A percentile compares a stretch with the other conserved stretches of the same genome.
phyloP scores from a whole-genome alignment of 2,888 invertebrate genomes.

The Plagodis pulveraria region DNA sequence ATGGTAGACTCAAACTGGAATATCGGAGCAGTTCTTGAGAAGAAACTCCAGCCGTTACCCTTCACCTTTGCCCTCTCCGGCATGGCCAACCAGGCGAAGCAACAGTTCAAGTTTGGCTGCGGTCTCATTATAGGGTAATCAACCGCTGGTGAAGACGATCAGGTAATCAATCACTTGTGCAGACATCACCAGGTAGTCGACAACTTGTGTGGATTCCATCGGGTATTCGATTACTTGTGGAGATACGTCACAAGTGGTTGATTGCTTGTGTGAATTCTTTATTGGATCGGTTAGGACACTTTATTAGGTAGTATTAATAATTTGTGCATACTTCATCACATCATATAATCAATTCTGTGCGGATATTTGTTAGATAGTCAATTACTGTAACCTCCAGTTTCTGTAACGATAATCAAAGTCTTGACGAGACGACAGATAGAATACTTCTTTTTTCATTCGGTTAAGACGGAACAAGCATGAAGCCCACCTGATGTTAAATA shows the following conservation, averaged over 20 bases:
- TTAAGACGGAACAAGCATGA: too few relatives aligned
- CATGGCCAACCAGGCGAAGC: constrained; percentile 96
- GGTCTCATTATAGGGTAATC: constrained; percentile 94
- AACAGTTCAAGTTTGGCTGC: constrained; percentile 96
- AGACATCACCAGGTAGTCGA: not conserved
- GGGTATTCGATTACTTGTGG: not conserved
- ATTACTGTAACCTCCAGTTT: too few relatives aligned
- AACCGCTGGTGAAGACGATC: not conserved
- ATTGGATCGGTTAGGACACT: too few relatives aligned
- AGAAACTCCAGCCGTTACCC: constrained; percentile 96
- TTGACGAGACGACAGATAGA: too few relatives aligned
- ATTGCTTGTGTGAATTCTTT: too few relatives aligned
- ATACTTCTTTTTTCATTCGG: too few relatives aligned
- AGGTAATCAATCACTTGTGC: not conserved
- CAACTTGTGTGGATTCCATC: not conserved
- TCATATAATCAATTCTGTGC: too few relatives aligned
- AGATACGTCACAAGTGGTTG: not conserved
- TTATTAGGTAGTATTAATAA: too few relatives aligned
- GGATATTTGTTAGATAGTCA: too few relatives aligned
- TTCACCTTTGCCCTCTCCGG: constrained; percentile 97
- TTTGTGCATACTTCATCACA: too few relatives aligned
- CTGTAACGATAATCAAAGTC: too few relatives aligned
- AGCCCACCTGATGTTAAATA: too few relatives aligned
- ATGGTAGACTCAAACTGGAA: constrained; percentile 97
- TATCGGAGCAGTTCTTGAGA: constrained; percentile 96